phyloP scores from a whole-genome alignment of 2,797 vertebrate species.

The Microctenopoma steveboyesi region DNA sequence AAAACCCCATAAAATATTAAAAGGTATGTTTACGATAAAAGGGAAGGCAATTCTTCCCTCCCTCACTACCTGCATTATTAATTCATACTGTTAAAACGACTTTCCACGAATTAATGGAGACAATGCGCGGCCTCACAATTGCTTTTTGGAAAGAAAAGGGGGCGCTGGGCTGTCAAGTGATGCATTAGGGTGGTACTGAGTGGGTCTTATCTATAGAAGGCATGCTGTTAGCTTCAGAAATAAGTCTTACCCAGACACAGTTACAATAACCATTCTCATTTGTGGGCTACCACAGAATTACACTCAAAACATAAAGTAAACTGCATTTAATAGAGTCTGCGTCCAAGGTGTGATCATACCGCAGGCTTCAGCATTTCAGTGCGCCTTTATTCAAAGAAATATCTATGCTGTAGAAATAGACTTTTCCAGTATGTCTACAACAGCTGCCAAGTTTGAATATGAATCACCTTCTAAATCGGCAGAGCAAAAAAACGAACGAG shows the following conservation, averaged over 20 bases:
- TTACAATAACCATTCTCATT: conserved; percentile 64
- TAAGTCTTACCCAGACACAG: conserved; percentile 57
- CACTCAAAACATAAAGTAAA: conserved; percentile 56
- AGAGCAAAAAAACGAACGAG: conserved; percentile 41
- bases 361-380: background rate
- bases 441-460: conserved; percentile 13
- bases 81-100: conserved; percentile 91
- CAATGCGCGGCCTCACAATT: conserved; percentile 73
- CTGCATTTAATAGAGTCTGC: conserved; percentile 57
- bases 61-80: conserved; percentile 85
- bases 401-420: background rate
- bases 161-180: conserved; percentile 71
- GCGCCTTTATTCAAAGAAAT: background rate
- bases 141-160: conserved; percentile 80
- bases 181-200: conserved; percentile 80
- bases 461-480: conserved; percentile 36
- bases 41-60: conserved; percentile 83
- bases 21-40: conserved; percentile 87
- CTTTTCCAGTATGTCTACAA: conserved; percentile 6
- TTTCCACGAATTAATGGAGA: conserved; percentile 88
- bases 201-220: conserved; percentile 79
- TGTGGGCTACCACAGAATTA: conserved; percentile 72
- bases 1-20: conserved; percentile 88
- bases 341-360: conserved; percentile 15
- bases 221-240: conserved; percentile 74